Evolutionary conservation across 2,888 invertebrate species (phyloP), one percentile per base, ranked within the genome.

Genomic region (Conus canariensis): DNA sequence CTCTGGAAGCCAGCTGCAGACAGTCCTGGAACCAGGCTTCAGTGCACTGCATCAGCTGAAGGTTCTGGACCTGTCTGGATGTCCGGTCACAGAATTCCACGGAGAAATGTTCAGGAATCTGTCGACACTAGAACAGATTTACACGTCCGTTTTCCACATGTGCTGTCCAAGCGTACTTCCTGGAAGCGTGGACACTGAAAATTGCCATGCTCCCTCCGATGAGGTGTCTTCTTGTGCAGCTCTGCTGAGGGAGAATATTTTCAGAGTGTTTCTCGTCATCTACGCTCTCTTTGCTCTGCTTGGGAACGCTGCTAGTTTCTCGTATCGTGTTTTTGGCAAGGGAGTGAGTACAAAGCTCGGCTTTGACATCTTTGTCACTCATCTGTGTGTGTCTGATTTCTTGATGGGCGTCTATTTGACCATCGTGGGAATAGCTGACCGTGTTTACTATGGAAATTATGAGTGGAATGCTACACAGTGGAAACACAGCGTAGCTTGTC

Each of bases 341-440:
- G 10, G 9, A 30, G n/a, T 19, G 59, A 30, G 14, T 6, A 9
- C 4, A 4, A 56, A 45, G 1, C 64, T 80, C 19, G 85, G 90
- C 70, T 90, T 64, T 45, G 77, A 89, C 22, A 82, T 89, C n/a
- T 88, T 92, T n/a, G 90, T 92, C 22, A 89, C 91, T 3, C 90
- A 90, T 67, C 89, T 92, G 25, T 87, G 90, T 56, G 56, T 89
- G 10, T 91, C 92, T 22, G 90, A 92, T 14, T 91, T 93, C 64
- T 90, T 91, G 7, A 94, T 94, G 94, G 94, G 94, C 2, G 70
- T 93, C 6, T 94, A 94, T 87, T 85, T 94, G 89, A 67, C 92
- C 9, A 92, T 92, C 12, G 93, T 94, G 45, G 93, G 93, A 0
- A 83, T 89, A 22, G 94, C 93, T 9, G 94, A 94, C 91, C 82